Conservation (phyloP, 2,888 invertebrate genomes). For the Cabera pusaria region DNA sequence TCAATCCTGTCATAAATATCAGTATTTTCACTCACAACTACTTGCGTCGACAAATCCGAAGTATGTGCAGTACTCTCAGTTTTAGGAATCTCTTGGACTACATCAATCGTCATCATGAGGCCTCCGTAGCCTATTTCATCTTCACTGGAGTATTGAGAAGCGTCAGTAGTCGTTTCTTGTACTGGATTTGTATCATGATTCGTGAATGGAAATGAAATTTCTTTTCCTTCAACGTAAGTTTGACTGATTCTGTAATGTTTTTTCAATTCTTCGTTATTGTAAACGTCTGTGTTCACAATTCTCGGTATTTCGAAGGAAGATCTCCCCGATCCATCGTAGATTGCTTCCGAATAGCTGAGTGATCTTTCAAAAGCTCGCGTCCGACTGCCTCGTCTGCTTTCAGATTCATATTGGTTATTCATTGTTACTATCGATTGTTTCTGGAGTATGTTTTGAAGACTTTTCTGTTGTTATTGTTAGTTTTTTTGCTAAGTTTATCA, state of each 20-base stretch:
- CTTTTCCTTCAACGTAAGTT: slow-evolving; percentile 73
- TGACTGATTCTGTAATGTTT: slow-evolving; percentile 73
- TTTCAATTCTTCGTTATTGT: slow-evolving; percentile 69
- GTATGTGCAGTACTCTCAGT: slow-evolving; percentile 44
- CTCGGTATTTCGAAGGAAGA: slow-evolving; percentile 72
- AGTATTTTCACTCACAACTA: slow-evolving; percentile 48
- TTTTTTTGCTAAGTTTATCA: too few relatives aligned
- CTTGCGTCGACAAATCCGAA: slow-evolving; percentile 57
- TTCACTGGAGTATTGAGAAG: slow-evolving; percentile 64
- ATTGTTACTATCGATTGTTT: slow-evolving; percentile 12
- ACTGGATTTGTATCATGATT: slow-evolving; percentile 42
- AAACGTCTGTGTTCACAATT: slow-evolving; percentile 66
- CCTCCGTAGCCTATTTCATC: slow-evolving; percentile 59
- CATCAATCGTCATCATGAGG: slow-evolving; percentile 68
- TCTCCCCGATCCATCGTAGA: slow-evolving; percentile 59
- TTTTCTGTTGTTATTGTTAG: too few relatives aligned
- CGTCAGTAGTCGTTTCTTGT: slow-evolving; percentile 44
- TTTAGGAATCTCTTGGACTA: slow-evolving; percentile 59
- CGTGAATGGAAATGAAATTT: slow-evolving; percentile 59
- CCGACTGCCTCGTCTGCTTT: slow-evolving; percentile 57
- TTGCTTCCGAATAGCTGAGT: slow-evolving; percentile 72
- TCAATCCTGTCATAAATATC: slow-evolving; percentile 60
- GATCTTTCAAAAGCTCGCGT: slow-evolving; percentile 65
- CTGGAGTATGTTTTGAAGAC: too few relatives aligned
- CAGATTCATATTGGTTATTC: slow-evolving; percentile 42